These are phyloP conservation scores for Abscondita cerata DNA, from an alignment of 2,888 invertebrate species.

Conservation along the genomic window DNA sequence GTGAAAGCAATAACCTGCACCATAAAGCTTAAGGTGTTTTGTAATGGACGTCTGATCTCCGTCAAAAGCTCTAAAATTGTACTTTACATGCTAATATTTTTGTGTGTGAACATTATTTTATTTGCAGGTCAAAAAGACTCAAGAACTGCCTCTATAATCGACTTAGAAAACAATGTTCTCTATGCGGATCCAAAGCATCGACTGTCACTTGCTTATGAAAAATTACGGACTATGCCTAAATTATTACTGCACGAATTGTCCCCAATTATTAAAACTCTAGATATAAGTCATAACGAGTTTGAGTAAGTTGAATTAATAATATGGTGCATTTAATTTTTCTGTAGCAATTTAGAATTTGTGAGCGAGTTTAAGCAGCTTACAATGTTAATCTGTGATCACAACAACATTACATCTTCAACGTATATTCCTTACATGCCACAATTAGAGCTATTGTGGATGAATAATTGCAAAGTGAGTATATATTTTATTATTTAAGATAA, in stretches of 20 bases:
- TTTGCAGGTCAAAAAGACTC: slow-evolving; percentile 28
- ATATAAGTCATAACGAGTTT: slow-evolving; percentile 76
- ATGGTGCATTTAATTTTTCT: slow-evolving; percentile 36
- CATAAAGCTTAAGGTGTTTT: too few relatives aligned
- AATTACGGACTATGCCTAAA: slow-evolving; percentile 69
- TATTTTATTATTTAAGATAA: too few relatives aligned
- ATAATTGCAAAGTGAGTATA: slow-evolving; percentile 71
- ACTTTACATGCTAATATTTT: too few relatives aligned
- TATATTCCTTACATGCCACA: slow-evolving; percentile 75
- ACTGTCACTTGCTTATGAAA: slow-evolving; percentile 75
- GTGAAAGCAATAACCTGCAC: too few relatives aligned
- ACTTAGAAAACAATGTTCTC: slow-evolving; percentile 10
- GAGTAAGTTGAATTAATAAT: slow-evolving; percentile 60
- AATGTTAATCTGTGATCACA: slow-evolving; percentile 83
- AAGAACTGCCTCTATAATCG: slow-evolving; percentile 7
- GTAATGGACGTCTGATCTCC: too few relatives aligned
- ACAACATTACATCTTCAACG: slow-evolving; percentile 73
- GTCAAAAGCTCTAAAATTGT: too few relatives aligned
- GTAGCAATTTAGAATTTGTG: slow-evolving; percentile 76
- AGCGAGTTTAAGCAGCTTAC: slow-evolving; percentile 75
- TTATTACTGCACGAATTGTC: slow-evolving; percentile 70
- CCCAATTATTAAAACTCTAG: slow-evolving; percentile 68
- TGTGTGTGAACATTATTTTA: too few relatives aligned
- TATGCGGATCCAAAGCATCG: slow-evolving; percentile 40
- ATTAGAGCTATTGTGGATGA: slow-evolving; percentile 79